A percentile compares a stretch with the other conserved stretches of the same genome.
phyloP scores from a whole-genome alignment of 1,140 invertebrate genomes.

The Lineus longissimus region DNA sequence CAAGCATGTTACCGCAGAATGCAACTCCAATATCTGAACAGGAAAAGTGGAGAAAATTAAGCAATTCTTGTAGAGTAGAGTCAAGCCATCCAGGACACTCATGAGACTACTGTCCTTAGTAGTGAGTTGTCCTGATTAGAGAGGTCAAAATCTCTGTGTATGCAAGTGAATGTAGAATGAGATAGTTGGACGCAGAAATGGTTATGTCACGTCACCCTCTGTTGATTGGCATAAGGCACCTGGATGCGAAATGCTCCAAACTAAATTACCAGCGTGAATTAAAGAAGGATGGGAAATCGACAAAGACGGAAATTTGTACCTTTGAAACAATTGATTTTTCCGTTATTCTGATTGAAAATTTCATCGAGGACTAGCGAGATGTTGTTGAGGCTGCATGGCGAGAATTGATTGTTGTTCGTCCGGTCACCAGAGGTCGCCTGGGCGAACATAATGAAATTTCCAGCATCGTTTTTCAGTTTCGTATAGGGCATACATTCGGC shows the following conservation, averaged over 20 bases:
- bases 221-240: too few species aligned
- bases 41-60: constrained; percentile 4
- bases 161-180: too few species aligned
- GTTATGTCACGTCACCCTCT: too few species aligned
- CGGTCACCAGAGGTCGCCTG: constrained; percentile 53
- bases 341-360: constrained; percentile 72
- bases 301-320: too few species aligned
- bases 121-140: too few species aligned
- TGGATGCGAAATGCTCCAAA: too few species aligned
- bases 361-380: constrained; percentile 66
- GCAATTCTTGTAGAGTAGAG: constrained; percentile 8
- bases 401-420: constrained; percentile 50
- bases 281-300: too few species aligned
- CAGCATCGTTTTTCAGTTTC: constrained; percentile 71
- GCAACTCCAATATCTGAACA: constrained; percentile 76
- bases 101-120: too few species aligned
- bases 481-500: constrained; percentile 63
- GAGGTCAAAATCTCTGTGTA: too few species aligned
- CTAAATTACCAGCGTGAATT: too few species aligned
- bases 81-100: too few species aligned
- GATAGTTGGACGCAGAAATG: too few species aligned
- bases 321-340: constrained; percentile 93
- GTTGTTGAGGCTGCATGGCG: constrained; percentile 74
- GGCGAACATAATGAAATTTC: constrained; percentile 79
- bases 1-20: constrained; percentile 99